Conservation (phyloP, 1,140 invertebrate genomes). For the Listronotus bonariensis region DNA sequence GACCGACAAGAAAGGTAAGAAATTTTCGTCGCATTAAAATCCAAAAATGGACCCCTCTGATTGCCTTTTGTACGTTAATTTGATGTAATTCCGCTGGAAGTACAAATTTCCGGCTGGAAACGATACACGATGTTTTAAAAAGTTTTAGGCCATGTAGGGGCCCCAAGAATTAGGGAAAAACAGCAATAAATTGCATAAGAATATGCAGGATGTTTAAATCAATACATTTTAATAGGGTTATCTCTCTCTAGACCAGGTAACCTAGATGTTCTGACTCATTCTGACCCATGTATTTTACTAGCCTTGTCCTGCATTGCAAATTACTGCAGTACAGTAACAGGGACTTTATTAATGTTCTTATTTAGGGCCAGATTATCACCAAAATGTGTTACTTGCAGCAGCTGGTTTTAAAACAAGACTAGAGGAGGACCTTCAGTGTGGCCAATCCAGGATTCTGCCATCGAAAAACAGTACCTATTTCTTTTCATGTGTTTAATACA, state of each 20-base stretch:
- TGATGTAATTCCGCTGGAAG: slow-evolving; percentile 26
- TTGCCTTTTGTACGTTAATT: slow-evolving; percentile 10
- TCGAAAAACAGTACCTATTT: slow-evolving; percentile 50
- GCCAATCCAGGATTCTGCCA: slow-evolving; percentile 40
- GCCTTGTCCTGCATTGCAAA: slow-evolving; percentile 50
- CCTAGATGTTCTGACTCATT: slow-evolving; percentile 47
- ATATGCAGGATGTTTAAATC: slow-evolving; percentile 50
- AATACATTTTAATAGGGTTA: slow-evolving; percentile 48
- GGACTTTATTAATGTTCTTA: slow-evolving; percentile 46
- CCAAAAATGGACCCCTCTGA: background rate
- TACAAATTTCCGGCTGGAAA: slow-evolving; percentile 26
- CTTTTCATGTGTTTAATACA: slow-evolving; percentile 53
- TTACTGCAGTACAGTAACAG: slow-evolving; percentile 47
- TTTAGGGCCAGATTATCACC: slow-evolving; percentile 48
- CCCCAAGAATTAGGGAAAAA: slow-evolving; percentile 34
- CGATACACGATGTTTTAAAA: slow-evolving; percentile 1
- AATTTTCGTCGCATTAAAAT: slow-evolving; percentile 12
- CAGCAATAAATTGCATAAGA: slow-evolving; percentile 43
- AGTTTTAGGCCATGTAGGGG: slow-evolving; percentile 5
- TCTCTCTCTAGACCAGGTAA: slow-evolving; percentile 50
- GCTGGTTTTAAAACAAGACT: slow-evolving; percentile 41
- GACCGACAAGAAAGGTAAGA: slow-evolving; percentile 50
- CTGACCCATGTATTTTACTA: slow-evolving; percentile 42
- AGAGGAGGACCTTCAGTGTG: slow-evolving; percentile 42
- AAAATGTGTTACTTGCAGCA: slow-evolving; percentile 49